Conservation (phyloP, 1,140 invertebrate genomes). For the Zaprionus davidi region DNA sequence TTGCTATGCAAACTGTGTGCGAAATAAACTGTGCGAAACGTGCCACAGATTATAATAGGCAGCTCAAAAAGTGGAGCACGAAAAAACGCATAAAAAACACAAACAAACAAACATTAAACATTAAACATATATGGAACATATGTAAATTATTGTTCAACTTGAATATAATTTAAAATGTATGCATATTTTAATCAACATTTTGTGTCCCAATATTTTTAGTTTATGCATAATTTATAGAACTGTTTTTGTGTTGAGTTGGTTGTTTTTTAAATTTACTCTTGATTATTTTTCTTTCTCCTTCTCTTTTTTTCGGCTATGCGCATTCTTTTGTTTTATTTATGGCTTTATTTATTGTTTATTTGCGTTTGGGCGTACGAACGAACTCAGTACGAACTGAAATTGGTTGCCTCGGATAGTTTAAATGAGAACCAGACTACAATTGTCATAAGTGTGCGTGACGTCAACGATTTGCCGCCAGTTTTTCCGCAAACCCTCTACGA, state of each 20-base stretch:
- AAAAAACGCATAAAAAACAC: not conserved
- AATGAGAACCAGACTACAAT: constrained; percentile 93
- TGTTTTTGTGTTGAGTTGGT: constrained; percentile 14
- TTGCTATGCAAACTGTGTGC: constrained; percentile 34
- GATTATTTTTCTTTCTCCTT: constrained; percentile 34
- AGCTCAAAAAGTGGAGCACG: not conserved
- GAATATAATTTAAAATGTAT: constrained; percentile 16
- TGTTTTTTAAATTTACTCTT: constrained; percentile 25
- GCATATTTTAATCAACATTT: constrained; percentile 15
- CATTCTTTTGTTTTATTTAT: constrained; percentile 45
- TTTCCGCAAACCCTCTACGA: constrained; percentile 90
- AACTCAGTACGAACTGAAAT: constrained; percentile 91
- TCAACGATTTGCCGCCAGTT: constrained; percentile 92
- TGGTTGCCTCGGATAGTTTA: constrained; percentile 93
- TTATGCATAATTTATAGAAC: constrained; percentile 37
- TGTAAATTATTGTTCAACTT: constrained; percentile 33
- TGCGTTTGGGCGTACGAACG: constrained; percentile 2
- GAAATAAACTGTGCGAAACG: constrained; percentile 34
- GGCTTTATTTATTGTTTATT: constrained; percentile 57
- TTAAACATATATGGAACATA: constrained; percentile 1
- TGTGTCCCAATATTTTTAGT: constrained; percentile 17
- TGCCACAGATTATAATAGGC: not conserved
- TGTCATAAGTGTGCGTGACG: constrained; percentile 90
- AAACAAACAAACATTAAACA: constrained; percentile 3
- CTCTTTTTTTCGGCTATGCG: constrained; percentile 33